phyloP scores from a whole-genome alignment of 2,888 invertebrate genomes.

The Dinocampus coccinellae region DNA sequence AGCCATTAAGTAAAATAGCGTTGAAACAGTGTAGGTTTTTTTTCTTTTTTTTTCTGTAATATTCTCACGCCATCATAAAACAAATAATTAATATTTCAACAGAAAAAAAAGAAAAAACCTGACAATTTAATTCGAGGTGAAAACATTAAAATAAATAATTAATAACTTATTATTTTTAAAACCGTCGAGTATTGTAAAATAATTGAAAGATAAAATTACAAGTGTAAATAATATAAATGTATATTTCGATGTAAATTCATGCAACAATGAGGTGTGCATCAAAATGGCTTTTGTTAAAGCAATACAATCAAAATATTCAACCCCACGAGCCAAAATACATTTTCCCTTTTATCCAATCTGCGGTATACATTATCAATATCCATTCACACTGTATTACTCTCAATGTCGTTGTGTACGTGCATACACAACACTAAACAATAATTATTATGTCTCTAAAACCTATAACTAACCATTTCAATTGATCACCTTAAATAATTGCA shows the following conservation, averaged over 20 bases:
- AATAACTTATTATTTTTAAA: too few species aligned
- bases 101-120: not conserved
- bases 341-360: not conserved
- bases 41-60: too few species aligned
- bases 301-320: not conserved
- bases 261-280: not conserved
- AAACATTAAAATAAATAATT: not conserved
- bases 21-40: not conserved
- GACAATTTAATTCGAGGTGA: not conserved
- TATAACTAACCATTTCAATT: not conserved
- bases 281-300: not conserved
- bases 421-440: not conserved
- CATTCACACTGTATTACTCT: too few species aligned
- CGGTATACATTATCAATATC: not conserved
- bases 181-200: too few species aligned
- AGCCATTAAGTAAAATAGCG: slow-evolving; percentile 25
- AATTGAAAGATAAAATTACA: too few species aligned
- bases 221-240: not conserved
- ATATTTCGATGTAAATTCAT: too few species aligned
- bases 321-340: not conserved
- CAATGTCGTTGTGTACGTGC: too few species aligned
- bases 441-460: not conserved
- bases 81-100: not conserved
- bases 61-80: not conserved
- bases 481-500: not conserved